Evolutionary conservation across 1,140 invertebrate genomes (phyloP).

Genomic region (Plectrocnemia conspersa): DNA sequence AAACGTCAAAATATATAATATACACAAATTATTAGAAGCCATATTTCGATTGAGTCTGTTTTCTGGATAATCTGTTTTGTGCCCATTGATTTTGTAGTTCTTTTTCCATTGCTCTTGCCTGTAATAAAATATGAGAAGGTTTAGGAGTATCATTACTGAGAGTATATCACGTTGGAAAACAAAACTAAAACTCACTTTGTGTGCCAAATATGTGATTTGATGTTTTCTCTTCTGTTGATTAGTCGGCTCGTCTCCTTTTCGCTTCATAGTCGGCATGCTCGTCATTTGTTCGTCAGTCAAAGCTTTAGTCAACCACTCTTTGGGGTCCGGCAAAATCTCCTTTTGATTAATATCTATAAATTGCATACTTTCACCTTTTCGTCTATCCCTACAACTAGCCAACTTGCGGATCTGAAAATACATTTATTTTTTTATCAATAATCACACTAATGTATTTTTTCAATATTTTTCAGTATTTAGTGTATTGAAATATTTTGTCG

Average conservation of each 20-base stretch:
- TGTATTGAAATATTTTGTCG: no score
- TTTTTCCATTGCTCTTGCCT: constrained; percentile 89
- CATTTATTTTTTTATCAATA: neutral
- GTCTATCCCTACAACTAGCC: constrained; percentile 46
- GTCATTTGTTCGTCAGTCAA: constrained; percentile 68
- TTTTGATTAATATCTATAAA: constrained; percentile 82
- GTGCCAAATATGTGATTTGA: constrained; percentile 93
- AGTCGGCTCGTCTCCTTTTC: constrained; percentile 59
- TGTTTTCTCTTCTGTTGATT: constrained; percentile 77
- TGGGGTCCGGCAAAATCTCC: constrained; percentile 72
- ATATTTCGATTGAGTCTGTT: constrained; percentile 85
- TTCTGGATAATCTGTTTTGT: constrained; percentile 73
- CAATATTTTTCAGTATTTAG: no score
- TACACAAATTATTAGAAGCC: constrained; percentile 61
- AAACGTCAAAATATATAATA: neutral
- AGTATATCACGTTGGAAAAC: no score
- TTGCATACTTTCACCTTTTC: constrained; percentile 52
- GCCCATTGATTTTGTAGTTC: constrained; percentile 94
- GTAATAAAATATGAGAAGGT: constrained; percentile 41
- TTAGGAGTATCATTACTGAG: no score
- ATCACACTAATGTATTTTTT: neutral
- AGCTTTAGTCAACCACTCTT: constrained; percentile 76
- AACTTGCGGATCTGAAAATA: constrained; percentile 46
- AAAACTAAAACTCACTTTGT: constrained; percentile 70
- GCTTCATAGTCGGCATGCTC: constrained; percentile 50